Conservation (phyloP, 1,140 invertebrate species). For the Hycleus cichorii region DNA sequence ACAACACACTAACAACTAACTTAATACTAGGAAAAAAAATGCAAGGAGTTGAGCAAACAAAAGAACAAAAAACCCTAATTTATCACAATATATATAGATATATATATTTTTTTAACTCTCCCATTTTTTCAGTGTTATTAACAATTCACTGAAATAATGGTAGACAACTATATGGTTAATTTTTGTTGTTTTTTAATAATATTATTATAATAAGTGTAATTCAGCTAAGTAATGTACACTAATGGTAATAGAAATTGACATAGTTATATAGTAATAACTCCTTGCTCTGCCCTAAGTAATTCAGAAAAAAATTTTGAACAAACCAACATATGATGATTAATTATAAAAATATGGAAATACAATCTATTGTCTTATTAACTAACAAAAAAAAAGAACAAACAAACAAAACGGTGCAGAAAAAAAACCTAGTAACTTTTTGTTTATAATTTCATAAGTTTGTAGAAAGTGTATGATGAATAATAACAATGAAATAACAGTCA, state of each 20-base stretch:
- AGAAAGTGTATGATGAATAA: too few relatives aligned
- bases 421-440: constrained; percentile 10
- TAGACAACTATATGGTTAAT: constrained; percentile 5
- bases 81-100: constrained; percentile 29
- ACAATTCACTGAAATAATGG: too few relatives aligned
- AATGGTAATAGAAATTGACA: constrained; percentile 3
- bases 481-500: too few relatives aligned
- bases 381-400: too few relatives aligned
- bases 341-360: constrained; percentile 8
- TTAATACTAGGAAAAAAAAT: constrained; percentile 30
- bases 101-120: constrained; percentile 16
- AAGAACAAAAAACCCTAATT: constrained; percentile 22
- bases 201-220: constrained; percentile 15
- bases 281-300: constrained; percentile 3
- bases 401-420: neutral
- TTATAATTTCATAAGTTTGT: constrained; percentile 4
- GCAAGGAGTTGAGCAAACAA: constrained; percentile 31
- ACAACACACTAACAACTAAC: constrained; percentile 35
- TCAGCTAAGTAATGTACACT: constrained; percentile 2
- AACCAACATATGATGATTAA: constrained; percentile 8
- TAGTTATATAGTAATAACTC: constrained; percentile 1
- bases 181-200: constrained; percentile 10
- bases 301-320: constrained; percentile 7
- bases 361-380: constrained; percentile 5
- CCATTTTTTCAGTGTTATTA: neutral